Base-by-base conservation (phyloP, 2,113 vertebrate genomes). In the Phylloscopus whistleri region DNA sequence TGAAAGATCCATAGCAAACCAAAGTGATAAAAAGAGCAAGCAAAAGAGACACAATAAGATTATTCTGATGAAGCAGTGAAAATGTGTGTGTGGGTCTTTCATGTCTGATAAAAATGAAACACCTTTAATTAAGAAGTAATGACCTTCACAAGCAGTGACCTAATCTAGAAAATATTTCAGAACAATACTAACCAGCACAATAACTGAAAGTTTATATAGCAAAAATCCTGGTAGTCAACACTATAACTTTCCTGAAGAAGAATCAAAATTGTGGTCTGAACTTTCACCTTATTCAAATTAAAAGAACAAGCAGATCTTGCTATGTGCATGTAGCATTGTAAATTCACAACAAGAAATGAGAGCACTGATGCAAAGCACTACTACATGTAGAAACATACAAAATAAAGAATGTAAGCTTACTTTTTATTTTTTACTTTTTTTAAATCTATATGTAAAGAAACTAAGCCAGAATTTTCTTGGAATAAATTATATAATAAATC, bases 11-110 rank as follows among this genome's bases (percentile, higher is more conserved):
- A 31, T 31, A 63, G 26, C 14, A 51, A 31, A 60, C 13, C 19
- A 49, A 41, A 78, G 20, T 22, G 30, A 85, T 27, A 30, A 55
- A 53, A 77, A 72, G 6, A 77, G 23, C 5, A 43, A 41, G 73
- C 22, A 41, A 44, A 51, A 51, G 13, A 67, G 2, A 27, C 8
- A 60, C 14, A 53, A 4, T 8, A 85, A 51, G 39, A 72, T 48
- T 37, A 74, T 48, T 43, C 39, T 66, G 37, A 67, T 43, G 30
- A 85, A 83, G 11, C 21, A 75, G 33, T 63, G 26, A 30, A 66
- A 89, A 49, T 7, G 4, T 6, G 5, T 9, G 6, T 2, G 1
- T 2, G 4, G 3, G 5, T 20, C 23, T 48, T 68, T 35, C 4
- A 7, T 7, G 9, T 33, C 43, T 79, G 17, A 22, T 41, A 70